A percentile compares a stretch with the other conserved stretches of the same genome.
Evolutionary conservation across 2,888 invertebrate genomes (phyloP).

Genomic region (Melanchra persicariae): DNA sequence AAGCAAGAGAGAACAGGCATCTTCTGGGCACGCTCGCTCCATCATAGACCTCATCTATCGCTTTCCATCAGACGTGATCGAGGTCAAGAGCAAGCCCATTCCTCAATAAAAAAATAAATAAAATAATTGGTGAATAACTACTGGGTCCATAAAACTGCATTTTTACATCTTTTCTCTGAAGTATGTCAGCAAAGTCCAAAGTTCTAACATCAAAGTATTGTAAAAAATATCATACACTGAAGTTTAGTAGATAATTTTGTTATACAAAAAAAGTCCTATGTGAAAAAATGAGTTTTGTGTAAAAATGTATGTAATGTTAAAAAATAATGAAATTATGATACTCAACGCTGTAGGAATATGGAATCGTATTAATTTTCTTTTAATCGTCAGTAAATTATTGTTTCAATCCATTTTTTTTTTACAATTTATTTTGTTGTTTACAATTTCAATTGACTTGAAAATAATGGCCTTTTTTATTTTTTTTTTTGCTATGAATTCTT

Average conservation of each 20-base stretch:
- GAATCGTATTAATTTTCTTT: constrained; percentile 68
- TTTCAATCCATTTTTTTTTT: constrained; percentile 45
- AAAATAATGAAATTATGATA: constrained; percentile 73
- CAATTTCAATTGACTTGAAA: constrained; percentile 52
- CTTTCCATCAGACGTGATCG: too few species aligned
- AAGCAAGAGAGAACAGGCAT: too few species aligned
- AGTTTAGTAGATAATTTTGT: constrained; percentile 46
- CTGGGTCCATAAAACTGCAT: too few species aligned
- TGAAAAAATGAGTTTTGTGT: constrained; percentile 53
- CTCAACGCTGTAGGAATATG: constrained; percentile 71
- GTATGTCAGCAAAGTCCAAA: background rate
- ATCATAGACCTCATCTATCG: too few species aligned
- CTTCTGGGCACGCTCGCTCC: too few species aligned
- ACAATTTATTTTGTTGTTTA: constrained; percentile 53
- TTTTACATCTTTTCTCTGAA: too few species aligned
- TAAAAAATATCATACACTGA: constrained; percentile 11
- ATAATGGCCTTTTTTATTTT: background rate
- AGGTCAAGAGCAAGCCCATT: too few species aligned
- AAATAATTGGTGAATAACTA: too few species aligned
- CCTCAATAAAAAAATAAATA: too few species aligned
- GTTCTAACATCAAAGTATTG: background rate
- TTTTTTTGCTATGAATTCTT: constrained; percentile 20
- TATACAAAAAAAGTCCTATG: constrained; percentile 37
- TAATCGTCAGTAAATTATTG: constrained; percentile 66
- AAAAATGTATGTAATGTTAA: constrained; percentile 57